phyloP scores from a whole-genome alignment of 2,888 invertebrate genomes.

The Megaustenia siamemsis region DNA sequence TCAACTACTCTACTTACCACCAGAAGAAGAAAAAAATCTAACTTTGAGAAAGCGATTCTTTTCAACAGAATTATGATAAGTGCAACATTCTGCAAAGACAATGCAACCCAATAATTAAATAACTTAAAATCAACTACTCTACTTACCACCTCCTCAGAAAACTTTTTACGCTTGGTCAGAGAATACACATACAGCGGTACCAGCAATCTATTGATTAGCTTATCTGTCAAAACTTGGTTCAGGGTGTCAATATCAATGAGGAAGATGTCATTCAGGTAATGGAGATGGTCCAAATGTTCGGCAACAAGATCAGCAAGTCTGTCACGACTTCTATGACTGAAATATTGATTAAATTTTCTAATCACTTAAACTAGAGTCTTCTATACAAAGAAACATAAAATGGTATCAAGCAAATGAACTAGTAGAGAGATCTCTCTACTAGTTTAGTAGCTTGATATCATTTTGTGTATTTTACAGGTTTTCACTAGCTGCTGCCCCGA shows the following conservation, averaged over 20 bases:
- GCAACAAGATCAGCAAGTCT: constrained; percentile 95
- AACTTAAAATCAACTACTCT: not conserved
- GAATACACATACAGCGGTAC: constrained; percentile 97
- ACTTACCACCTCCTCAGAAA: constrained; percentile 66
- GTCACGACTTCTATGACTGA: constrained; percentile 92
- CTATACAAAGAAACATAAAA: not conserved
- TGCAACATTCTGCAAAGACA: too few relatives aligned
- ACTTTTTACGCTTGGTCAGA: constrained; percentile 84
- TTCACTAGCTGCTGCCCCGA: too few relatives aligned
- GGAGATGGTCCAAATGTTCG: constrained; percentile 97
- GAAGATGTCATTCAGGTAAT: constrained; percentile 97
- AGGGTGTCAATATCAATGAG: constrained; percentile 93
- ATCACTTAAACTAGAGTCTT: not conserved
- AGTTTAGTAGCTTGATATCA: too few relatives aligned
- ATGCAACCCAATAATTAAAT: too few relatives aligned
- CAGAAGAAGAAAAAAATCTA: too few relatives aligned
- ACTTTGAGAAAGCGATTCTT: too few relatives aligned
- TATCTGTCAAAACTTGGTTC: constrained; percentile 94
- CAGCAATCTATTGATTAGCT: constrained; percentile 93
- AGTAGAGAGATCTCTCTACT: too few relatives aligned
- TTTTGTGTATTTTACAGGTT: too few relatives aligned
- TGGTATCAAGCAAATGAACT: too few relatives aligned
- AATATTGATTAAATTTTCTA: constrained; percentile 74
- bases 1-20: too few relatives aligned
- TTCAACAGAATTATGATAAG: too few relatives aligned